Base-by-base conservation (phyloP, 2,888 invertebrate species). In the Microctonus aethiopoides region DNA sequence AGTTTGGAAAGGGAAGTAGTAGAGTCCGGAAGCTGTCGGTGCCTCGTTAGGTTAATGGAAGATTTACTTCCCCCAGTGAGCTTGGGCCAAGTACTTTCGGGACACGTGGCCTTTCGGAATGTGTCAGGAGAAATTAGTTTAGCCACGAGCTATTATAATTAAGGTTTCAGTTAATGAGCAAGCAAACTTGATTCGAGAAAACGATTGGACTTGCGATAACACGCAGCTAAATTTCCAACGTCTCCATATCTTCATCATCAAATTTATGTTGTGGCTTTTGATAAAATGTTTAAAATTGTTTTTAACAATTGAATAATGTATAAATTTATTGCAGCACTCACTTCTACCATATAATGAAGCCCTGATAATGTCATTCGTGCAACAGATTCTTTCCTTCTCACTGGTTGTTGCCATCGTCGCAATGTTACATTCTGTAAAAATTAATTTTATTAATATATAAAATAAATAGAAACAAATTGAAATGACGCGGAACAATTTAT, bases 361-460 rank as follows among this genome's bases (percentile, higher is more conserved):
- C 94, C 94, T 78, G 92, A 92, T 86, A 93, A 91, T 26, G 95
- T 94, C 91, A 95, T 93, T 81, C 93, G 89, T 51, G 94, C 93
- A 36, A 95, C 95, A 73, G 95, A 94, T 81, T 95, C 94, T 89
- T 93, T 93, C 83, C 93, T 90, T 46, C 89, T 84, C 9, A 89
- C 85, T 2, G 88, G 82, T 80, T 83, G 83, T 66, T 86, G 87
- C 83, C 86, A 86, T 80, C 84, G 84, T 77, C 87, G 82, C 71
- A 87, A 77, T 69, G 84, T 85, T 59, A 90, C 90, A 75, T 90
- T 89, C 81, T 90, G 89, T 88, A 86, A 34, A 64, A 68, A 36
- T 29, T 61, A 46, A 11, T 36, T 5, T 10, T 36, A 7, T 7
- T 16, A 46, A 46, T 16, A 16, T 16, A 16, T 46, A 9, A n/a